These are phyloP conservation scores for Podabrus alpinus DNA, from an alignment of 2,888 invertebrate species.

Conservation along the genomic window DNA sequence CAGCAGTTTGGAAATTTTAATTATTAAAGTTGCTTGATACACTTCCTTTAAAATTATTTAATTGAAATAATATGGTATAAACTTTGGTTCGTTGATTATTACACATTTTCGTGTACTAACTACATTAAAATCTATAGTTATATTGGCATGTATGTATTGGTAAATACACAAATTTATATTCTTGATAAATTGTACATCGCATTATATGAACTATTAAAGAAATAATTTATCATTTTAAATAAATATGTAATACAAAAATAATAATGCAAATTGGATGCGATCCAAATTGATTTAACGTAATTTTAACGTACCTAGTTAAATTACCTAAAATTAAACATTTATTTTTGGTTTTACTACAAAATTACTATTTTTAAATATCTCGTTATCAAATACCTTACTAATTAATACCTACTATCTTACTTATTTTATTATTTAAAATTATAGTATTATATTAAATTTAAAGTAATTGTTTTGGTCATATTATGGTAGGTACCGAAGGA, in stretches of 20 bases:
- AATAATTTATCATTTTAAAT: neutral
- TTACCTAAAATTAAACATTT: neutral
- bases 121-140: too few relatives aligned
- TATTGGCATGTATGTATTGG: too few relatives aligned
- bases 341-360: neutral
- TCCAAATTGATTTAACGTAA: neutral
- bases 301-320: neutral
- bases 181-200: neutral
- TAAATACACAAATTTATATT: neutral
- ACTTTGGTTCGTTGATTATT: neutral
- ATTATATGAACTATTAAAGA: neutral
- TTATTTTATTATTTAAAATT: neutral
- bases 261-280: neutral
- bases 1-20: neutral
- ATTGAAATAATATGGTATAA: neutral
- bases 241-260: neutral
- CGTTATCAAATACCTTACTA: neutral
- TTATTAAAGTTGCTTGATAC: neutral
- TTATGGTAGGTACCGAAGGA: neutral
- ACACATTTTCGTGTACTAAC: neutral
- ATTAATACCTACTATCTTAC: neutral
- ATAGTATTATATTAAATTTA: neutral
- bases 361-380: neutral
- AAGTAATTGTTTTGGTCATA: neutral
- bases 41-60: neutral